phyloP scores from a whole-genome alignment of 2,797 vertebrate genomes.

The Spinibarbus caldwelli region DNA sequence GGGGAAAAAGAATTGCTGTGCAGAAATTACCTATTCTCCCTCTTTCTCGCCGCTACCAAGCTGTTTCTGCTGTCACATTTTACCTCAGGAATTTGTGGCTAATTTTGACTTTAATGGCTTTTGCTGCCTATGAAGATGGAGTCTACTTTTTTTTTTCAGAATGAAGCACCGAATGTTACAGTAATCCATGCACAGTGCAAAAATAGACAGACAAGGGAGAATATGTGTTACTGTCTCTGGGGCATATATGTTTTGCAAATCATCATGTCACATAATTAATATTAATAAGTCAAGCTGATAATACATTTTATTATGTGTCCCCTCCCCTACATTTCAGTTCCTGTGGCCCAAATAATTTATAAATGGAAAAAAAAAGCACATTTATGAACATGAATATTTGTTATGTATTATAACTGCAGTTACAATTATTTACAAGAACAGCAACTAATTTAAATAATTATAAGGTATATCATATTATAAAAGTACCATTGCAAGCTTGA shows the following conservation, averaged over 20 bases:
- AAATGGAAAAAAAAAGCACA: too few species aligned
- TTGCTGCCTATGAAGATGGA: slow-evolving; percentile 39
- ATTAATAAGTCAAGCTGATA: slow-evolving; percentile 2
- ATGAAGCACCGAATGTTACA: slow-evolving; percentile 15
- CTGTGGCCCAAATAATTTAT: background rate
- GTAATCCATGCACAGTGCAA: slow-evolving; percentile 9
- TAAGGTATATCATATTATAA: background rate
- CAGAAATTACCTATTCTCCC: slow-evolving; percentile 67
- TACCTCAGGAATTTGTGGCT: slow-evolving; percentile 59
- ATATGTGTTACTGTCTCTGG: background rate
- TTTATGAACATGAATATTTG: too few species aligned
- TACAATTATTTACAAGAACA: too few species aligned
- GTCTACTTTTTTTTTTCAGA: slow-evolving; percentile 26
- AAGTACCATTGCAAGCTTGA: background rate
- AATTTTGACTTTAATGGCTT: slow-evolving; percentile 55
- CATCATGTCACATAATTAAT: background rate
- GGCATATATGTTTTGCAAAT: background rate
- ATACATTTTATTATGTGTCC: background rate
- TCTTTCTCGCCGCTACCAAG: slow-evolving; percentile 52
- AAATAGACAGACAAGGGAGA: slow-evolving; percentile 18
- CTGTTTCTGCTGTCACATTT: slow-evolving; percentile 43
- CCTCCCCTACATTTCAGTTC: background rate
- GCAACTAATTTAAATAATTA: background rate
- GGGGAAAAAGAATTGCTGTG: slow-evolving; percentile 60
- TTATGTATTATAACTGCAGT: too few species aligned